Percentiles rank a stretch among this genome's conserved stretches.
These are phyloP conservation scores for Balearica regulorum DNA, from an alignment of 2,797 vertebrate species.

Conservation along the genomic window DNA sequence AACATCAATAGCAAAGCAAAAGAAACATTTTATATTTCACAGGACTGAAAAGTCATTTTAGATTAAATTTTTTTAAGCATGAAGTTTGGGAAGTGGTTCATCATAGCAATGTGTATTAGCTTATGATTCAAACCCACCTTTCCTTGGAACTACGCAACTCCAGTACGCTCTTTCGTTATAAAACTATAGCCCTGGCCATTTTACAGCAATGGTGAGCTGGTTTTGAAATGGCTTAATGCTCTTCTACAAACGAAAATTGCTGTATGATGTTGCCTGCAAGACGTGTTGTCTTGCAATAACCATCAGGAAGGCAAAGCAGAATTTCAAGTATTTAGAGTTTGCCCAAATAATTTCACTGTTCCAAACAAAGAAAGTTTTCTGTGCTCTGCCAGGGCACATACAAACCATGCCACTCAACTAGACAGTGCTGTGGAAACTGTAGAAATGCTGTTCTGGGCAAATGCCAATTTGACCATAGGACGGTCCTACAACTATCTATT, in stretches of 20 bases:
- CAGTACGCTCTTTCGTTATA: background rate
- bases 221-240: background rate
- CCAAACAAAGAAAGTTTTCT: background rate
- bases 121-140: background rate
- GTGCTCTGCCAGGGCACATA: background rate
- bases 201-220: background rate
- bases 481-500: background rate
- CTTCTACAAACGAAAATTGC: background rate
- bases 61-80: background rate
- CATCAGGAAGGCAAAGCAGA: background rate
- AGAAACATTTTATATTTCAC: background rate
- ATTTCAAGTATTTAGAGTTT: background rate
- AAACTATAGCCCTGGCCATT: background rate
- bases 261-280: background rate
- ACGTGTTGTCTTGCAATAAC: background rate
- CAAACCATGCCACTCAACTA: background rate
- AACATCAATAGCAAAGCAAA: background rate
- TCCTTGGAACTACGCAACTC: background rate
- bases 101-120: background rate
- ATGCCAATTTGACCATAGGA: background rate
- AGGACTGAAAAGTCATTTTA: background rate
- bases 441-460: background rate
- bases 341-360: background rate
- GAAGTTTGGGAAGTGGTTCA: background rate
- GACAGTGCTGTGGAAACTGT: background rate